phyloP scores from a whole-genome alignment of 2,888 invertebrate species.

The Amphipoea lucens region DNA sequence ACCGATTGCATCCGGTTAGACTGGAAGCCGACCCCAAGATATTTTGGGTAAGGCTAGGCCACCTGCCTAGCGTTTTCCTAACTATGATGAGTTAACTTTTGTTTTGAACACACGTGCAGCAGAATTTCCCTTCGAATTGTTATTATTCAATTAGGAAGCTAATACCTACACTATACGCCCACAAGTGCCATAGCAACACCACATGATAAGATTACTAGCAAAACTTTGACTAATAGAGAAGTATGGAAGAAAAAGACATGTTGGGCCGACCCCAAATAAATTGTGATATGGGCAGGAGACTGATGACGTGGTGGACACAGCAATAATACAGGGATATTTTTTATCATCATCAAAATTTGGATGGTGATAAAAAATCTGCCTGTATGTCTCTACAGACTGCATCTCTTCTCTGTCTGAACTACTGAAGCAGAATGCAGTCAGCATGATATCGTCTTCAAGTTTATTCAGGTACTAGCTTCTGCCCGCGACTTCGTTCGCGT shows the following conservation, averaged over 20 bases:
- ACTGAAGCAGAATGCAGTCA: too few relatives aligned
- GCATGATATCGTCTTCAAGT: too few relatives aligned
- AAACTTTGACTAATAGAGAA: not conserved
- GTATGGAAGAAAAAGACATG: not conserved
- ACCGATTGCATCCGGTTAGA: not conserved
- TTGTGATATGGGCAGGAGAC: too few relatives aligned
- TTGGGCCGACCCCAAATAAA: not conserved
- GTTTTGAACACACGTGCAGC: not conserved
- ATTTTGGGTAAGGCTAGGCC: not conserved
- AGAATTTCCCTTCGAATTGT: not conserved
- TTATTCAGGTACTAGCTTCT: too few relatives aligned
- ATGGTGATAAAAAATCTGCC: too few relatives aligned
- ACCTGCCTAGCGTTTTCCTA: too few relatives aligned
- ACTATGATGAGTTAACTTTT: not conserved
- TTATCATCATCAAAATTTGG: too few relatives aligned
- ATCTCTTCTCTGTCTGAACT: too few relatives aligned
- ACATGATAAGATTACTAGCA: not conserved
- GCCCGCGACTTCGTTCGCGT: too few relatives aligned
- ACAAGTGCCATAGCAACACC: slow-evolving; percentile 21
- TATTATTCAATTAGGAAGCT: not conserved
- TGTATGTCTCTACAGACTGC: too few relatives aligned
- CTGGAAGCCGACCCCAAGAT: not conserved
- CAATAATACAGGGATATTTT: too few relatives aligned
- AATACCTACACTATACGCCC: slow-evolving; percentile 24
- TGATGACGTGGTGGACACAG: too few relatives aligned